A percentile compares a stretch with the other conserved stretches of the same genome.
These are phyloP conservation scores for Neostethus bicornis DNA, from an alignment of 2,797 vertebrate genomes.

Conservation along the genomic window DNA sequence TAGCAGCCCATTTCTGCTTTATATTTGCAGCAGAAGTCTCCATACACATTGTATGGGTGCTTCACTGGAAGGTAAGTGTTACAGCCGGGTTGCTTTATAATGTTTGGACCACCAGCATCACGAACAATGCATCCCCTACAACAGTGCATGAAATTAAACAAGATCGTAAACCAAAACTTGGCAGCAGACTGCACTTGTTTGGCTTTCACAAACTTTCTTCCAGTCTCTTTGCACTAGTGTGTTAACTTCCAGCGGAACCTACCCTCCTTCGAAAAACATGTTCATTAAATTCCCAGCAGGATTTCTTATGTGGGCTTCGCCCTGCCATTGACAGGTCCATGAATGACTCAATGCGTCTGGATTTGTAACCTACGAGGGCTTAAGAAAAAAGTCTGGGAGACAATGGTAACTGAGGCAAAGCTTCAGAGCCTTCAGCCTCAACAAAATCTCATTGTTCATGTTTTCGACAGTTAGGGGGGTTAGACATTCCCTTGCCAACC, in stretches of 20 bases:
- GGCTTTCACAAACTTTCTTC: constrained; percentile 48
- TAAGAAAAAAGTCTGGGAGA: constrained; percentile 58
- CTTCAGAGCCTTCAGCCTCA: constrained; percentile 66
- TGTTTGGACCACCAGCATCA: constrained; percentile 31
- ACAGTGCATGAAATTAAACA: constrained; percentile 51
- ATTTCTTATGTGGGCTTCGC: constrained; percentile 49
- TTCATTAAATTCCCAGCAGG: constrained; percentile 74
- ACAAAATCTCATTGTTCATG: constrained; percentile 78
- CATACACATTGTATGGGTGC: constrained; percentile 23
- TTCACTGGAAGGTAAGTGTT: constrained; percentile 17
- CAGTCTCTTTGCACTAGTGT: constrained; percentile 46
- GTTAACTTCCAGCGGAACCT: constrained; percentile 55
- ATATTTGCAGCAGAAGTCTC: constrained; percentile 19
- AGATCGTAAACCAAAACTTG: constrained; percentile 46
- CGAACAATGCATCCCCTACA: constrained; percentile 19
- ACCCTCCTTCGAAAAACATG: constrained; percentile 63
- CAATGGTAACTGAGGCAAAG: constrained; percentile 68
- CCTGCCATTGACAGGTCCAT: constrained; percentile 64
- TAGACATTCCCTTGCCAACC: constrained; percentile 47
- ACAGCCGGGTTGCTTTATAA: constrained; percentile 8
- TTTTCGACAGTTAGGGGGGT: constrained; percentile 72
- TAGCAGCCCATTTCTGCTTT: constrained; percentile 28
- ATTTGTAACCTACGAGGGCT: constrained; percentile 68
- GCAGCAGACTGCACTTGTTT: constrained; percentile 35
- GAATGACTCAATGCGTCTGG: constrained; percentile 74